Evolutionary conservation across 1,140 invertebrate genomes (phyloP).

Genomic region (Drosophila sp.): DNA sequence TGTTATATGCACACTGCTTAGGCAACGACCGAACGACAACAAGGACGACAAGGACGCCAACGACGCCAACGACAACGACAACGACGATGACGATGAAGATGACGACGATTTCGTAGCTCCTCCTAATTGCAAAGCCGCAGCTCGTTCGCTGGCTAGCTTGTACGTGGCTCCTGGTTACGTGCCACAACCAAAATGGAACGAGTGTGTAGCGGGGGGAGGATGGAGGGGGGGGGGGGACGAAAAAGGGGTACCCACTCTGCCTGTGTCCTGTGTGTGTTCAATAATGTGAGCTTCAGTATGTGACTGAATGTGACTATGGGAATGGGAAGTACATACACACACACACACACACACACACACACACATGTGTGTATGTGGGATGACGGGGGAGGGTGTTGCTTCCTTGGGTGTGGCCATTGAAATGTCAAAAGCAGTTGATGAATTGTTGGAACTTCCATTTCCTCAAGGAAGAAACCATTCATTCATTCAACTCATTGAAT

Average conservation of each 20-base stretch:
- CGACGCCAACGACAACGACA: background rate
- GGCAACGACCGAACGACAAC: constrained; percentile 43
- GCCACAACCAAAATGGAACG: constrained; percentile 60
- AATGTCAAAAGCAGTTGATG: constrained; percentile 16
- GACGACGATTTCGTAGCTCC: constrained; percentile 67
- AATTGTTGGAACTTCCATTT: background rate
- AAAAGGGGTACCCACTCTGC: constrained; percentile 5
- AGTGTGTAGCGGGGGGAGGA: constrained; percentile 10
- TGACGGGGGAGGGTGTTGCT: background rate
- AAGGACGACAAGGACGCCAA: background rate
- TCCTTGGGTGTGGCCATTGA: constrained; percentile 47
- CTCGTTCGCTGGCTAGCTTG: constrained; percentile 36
- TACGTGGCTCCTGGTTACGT: constrained; percentile 10
- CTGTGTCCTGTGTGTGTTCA: constrained; percentile 62
- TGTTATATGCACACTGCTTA: constrained; percentile 36
- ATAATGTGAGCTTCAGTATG: constrained; percentile 44
- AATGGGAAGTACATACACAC: background rate
- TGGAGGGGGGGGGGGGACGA: background rate
- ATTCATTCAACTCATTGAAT: background rate
- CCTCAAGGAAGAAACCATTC: constrained; percentile 1
- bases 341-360: background rate
- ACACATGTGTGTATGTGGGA: background rate
- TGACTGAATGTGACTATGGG: constrained; percentile 4
- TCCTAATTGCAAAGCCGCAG: constrained; percentile 78
- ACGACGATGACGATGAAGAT: constrained; percentile 34